Base-by-base conservation (phyloP, 1,140 invertebrate species). In the Spodoptera litura region DNA sequence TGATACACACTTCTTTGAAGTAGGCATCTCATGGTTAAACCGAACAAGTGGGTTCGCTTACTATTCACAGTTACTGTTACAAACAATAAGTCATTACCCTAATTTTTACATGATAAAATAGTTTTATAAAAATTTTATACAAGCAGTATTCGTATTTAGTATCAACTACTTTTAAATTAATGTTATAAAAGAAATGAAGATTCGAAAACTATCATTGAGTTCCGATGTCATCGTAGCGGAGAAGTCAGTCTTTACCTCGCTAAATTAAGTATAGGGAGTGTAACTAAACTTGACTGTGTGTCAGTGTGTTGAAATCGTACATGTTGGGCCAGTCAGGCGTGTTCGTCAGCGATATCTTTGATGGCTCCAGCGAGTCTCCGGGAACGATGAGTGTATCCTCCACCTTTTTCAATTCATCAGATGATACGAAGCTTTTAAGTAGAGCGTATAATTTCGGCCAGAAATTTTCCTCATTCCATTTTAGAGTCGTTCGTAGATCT, bases 241-340 rank as follows among this genome's bases (percentile, higher is more conserved):
- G 88, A 88, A 91, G 83, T 94, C 93, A 94, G 93, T 94, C 93
- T 94, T 94, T 94, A 89, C 90, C 93, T 94, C 93, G 91, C 88
- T 91, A 91, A 88, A 86, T 84, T 87, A 87, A 86, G 83, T 80
- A 83, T 49, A 49, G 79, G 85, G 77, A 84, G 81, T 73, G 76
- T 75, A 85, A 88, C 82, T 93, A 94, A 90, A 94, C 91, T 85
- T 91, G 90, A 84, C 87, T 91, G 81, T 92, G 86, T 71, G 87
- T 83, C 78, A 88, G 83, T 75, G 87, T 85, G 77, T 88, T 85
- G 9, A 66, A 49, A 81, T 87, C 81, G 73, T 91, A 86, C 31
- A 78, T 75, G 62, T 87, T 85, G n/a, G 86, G 84, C 72, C 80
- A 86, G n/a, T 89, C 89, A 4, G 88, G 87, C 72, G 87, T 78